Conservation (phyloP, 2,888 invertebrate species). For the Microctonus brassicae region DNA sequence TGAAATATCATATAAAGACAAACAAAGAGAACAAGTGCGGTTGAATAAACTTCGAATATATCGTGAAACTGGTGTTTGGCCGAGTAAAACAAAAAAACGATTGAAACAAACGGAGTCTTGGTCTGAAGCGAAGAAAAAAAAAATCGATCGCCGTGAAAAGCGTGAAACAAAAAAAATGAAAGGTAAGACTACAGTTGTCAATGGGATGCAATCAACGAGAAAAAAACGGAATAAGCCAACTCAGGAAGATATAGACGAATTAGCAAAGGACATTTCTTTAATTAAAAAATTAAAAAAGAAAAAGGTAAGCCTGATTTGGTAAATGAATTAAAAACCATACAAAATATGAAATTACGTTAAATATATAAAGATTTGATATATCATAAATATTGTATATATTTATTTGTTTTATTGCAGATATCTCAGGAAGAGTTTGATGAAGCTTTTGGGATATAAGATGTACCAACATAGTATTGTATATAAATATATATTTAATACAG, state of each 20-base stretch:
- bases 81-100: constrained; percentile 74
- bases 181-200: constrained; percentile 70
- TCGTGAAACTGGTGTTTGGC: constrained; percentile 83
- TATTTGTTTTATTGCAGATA: constrained; percentile 63
- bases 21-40: constrained; percentile 81
- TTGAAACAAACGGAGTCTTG: constrained; percentile 80
- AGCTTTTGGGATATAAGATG: constrained; percentile 61
- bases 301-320: constrained; percentile 71
- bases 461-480: background rate
- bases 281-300: constrained; percentile 89
- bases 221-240: constrained; percentile 74
- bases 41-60: constrained; percentile 80
- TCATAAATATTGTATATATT: constrained; percentile 1
- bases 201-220: constrained; percentile 53
- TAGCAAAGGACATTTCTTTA: constrained; percentile 84
- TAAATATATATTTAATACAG: background rate
- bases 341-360: background rate
- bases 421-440: constrained; percentile 70
- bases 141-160: constrained; percentile 76
- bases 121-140: constrained; percentile 82
- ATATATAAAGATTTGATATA: background rate
- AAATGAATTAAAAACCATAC: background rate
- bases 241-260: constrained; percentile 81
- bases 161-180: constrained; percentile 76
- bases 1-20: constrained; percentile 83